phyloP scores from a whole-genome alignment of 2,888 invertebrate species.

The Eremobia ochroleuca region DNA sequence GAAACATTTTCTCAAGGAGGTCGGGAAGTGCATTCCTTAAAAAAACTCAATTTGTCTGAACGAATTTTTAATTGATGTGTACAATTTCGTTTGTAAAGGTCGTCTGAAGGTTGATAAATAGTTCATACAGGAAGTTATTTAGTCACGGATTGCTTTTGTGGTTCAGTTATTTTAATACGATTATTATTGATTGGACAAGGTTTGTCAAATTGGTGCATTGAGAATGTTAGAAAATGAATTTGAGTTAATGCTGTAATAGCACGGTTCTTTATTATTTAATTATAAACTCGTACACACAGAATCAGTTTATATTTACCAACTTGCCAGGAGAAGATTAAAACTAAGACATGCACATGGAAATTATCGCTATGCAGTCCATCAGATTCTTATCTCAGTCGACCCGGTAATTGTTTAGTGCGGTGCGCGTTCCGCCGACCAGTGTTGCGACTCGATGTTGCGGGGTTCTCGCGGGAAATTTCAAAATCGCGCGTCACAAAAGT shows the following conservation, averaged over 20 bases:
- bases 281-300: too few species aligned
- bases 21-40: constrained; percentile 58
- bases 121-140: constrained; percentile 68
- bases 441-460: too few species aligned
- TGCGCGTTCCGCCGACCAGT: too few species aligned
- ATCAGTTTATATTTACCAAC: too few species aligned
- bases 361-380: too few species aligned
- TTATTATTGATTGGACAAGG: constrained; percentile 56
- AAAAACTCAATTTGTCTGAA: constrained; percentile 50
- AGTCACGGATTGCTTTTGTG: constrained; percentile 47
- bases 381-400: too few species aligned
- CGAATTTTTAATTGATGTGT: constrained; percentile 51
- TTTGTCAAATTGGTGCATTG: constrained; percentile 38
- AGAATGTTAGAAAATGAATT: constrained; percentile 16
- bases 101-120: constrained; percentile 67
- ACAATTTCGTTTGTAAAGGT: constrained; percentile 67
- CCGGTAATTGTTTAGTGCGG: too few species aligned
- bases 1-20: constrained; percentile 53
- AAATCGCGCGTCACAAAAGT: not conserved
- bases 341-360: too few species aligned
- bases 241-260: constrained; percentile 1
- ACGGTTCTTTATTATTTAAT: not conserved
- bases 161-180: constrained; percentile 47
- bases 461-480: too few species aligned
- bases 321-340: too few species aligned